A percentile compares a stretch with the other conserved stretches of the same genome.
These are phyloP conservation scores for Acrocephalus arundinaceus DNA, from an alignment of 2,113 vertebrate genomes.

Conservation along the genomic window DNA sequence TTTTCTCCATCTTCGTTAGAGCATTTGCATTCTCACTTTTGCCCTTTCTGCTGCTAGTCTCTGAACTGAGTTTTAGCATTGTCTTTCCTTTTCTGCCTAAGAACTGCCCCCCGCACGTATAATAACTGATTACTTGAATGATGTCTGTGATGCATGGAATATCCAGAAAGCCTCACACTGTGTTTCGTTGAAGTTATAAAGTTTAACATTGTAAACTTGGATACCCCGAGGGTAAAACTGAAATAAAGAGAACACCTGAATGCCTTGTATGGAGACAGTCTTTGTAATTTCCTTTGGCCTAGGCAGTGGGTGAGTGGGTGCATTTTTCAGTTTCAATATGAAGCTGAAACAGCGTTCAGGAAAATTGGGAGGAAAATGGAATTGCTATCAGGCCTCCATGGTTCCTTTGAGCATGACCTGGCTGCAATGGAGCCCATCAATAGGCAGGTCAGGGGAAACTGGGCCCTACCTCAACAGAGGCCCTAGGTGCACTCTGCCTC, in stretches of 20 bases:
- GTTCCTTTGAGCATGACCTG: neutral
- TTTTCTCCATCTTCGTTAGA: neutral
- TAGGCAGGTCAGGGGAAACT: accelerated
- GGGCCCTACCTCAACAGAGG: accelerated
- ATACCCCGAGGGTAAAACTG: neutral
- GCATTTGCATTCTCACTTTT: neutral
- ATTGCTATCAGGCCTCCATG: accelerated
- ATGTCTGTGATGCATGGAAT: accelerated
- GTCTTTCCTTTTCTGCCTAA: no score
- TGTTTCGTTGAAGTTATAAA: neutral
- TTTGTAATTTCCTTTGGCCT: neutral
- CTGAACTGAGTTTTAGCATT: neutral
- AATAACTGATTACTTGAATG: neutral
- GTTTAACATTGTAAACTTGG: neutral
- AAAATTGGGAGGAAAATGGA: neutral
- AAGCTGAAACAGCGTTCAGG: accelerated
- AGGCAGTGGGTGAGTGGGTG: accelerated
- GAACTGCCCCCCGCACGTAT: accelerated
- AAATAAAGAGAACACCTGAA: neutral
- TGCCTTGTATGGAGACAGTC: neutral
- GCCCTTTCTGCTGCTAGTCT: neutral
- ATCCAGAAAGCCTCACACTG: accelerated
- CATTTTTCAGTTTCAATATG: neutral
- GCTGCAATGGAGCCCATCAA: neutral
- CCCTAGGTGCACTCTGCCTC: no score